A percentile compares a stretch with the other conserved stretches of the same genome.
Conservation (phyloP, 2,797 vertebrate genomes). For the Eptatretus atami region DNA sequence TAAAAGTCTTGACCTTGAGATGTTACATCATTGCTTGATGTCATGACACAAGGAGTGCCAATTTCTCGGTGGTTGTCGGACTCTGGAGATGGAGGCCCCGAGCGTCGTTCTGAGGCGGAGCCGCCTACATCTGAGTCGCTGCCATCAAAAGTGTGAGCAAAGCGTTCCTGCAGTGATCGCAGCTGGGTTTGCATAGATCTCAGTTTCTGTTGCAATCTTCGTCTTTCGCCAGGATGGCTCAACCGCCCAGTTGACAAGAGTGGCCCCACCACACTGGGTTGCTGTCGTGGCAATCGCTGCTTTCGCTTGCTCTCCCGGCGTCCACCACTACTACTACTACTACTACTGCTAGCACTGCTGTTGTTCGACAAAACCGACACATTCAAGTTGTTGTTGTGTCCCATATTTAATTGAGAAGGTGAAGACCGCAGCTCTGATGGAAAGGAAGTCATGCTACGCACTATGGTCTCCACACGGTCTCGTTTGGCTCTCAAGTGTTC, state of each 20-base stretch:
- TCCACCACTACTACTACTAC: neutral
- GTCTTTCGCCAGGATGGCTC: neutral
- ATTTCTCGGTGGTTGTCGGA: neutral
- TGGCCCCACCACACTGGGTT: neutral
- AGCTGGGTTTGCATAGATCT: neutral
- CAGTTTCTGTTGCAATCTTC: constrained; percentile 1
- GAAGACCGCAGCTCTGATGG: neutral
- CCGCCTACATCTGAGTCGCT: constrained; percentile 4
- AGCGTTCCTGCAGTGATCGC: neutral
- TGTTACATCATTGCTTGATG: neutral
- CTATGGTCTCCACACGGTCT: constrained; percentile 5
- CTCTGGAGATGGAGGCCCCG: constrained; percentile 17
- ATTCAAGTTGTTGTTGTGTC: neutral
- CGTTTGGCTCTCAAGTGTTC: neutral
- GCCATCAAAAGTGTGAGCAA: neutral
- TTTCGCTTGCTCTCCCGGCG: neutral
- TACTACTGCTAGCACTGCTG: too few relatives aligned
- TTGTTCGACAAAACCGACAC: too few relatives aligned
- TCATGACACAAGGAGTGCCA: neutral
- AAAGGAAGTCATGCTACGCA: neutral
- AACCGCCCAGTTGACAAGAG: neutral
- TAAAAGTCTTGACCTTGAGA: neutral
- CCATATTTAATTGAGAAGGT: neutral
- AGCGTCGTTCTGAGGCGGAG: constrained; percentile 16
- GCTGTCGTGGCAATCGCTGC: constrained; percentile 2